These are phyloP conservation scores for Maniola hyperantus DNA, from an alignment of 2,888 invertebrate species.

Conservation along the genomic window DNA sequence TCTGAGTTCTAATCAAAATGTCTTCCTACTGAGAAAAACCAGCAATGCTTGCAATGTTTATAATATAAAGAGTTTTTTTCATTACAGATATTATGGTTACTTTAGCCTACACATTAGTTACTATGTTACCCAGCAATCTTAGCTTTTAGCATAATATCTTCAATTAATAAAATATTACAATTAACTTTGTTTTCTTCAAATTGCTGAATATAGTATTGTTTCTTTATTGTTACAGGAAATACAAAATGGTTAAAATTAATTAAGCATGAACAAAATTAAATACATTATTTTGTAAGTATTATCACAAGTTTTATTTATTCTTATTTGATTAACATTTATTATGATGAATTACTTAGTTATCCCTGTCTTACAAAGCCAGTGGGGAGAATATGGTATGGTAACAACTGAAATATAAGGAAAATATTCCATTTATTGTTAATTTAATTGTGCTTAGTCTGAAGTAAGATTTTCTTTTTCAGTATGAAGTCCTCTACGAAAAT, in stretches of 20 bases:
- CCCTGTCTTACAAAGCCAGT: slow-evolving; percentile 62
- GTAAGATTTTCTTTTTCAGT: background rate
- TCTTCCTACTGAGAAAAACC: too few relatives aligned
- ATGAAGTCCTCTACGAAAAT: background rate
- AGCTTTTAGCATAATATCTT: too few relatives aligned
- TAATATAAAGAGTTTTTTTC: too few relatives aligned
- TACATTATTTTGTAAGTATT: slow-evolving; percentile 1
- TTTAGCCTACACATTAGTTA: too few relatives aligned
- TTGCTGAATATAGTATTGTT: background rate
- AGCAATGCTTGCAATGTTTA: too few relatives aligned
- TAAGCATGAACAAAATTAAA: background rate
- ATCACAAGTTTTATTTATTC: background rate
- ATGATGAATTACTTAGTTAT: slow-evolving; percentile 63
- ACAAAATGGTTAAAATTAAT: background rate
- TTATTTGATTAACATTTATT: background rate
- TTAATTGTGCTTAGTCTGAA: background rate
- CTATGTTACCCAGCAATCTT: too few relatives aligned
- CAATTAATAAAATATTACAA: too few relatives aligned
- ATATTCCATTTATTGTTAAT: background rate
- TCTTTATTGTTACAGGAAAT: slow-evolving; percentile 2
- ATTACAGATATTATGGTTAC: too few relatives aligned
- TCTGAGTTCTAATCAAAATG: too few relatives aligned
- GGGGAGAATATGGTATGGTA: slow-evolving; percentile 65
- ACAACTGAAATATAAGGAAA: slow-evolving; percentile 44
- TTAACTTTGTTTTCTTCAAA: too few relatives aligned